These are phyloP conservation scores for Dolichomitus sp. DNA, from an alignment of 2,888 invertebrate genomes.

Conservation along the genomic window DNA sequence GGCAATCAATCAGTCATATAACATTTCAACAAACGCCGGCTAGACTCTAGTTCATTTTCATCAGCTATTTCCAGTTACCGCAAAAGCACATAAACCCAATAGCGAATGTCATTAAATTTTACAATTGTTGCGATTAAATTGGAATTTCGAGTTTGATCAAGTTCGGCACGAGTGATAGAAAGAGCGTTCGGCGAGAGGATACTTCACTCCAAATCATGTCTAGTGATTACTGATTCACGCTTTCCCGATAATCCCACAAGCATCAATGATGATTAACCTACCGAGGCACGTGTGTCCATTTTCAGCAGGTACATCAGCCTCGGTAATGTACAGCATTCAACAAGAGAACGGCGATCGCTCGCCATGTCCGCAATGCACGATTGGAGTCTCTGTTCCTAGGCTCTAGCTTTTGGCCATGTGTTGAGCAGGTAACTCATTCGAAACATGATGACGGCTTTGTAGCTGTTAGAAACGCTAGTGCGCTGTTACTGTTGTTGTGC, in stretches of 20 bases:
- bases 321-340: constrained; percentile 3
- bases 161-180: background rate
- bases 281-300: constrained; percentile 16
- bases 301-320: constrained; percentile 1
- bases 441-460: background rate
- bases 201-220: background rate
- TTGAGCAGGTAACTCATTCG: constrained; percentile 20
- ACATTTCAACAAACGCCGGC: background rate
- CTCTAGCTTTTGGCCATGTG: constrained; percentile 2
- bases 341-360: background rate
- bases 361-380: background rate
- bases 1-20: background rate
- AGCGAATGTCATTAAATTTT: background rate
- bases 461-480: constrained; percentile 7
- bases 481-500: constrained; percentile 24
- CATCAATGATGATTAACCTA: constrained; percentile 25
- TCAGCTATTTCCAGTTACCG: background rate
- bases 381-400: background rate
- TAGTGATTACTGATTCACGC: constrained; percentile 17
- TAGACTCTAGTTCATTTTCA: background rate
- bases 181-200: background rate
- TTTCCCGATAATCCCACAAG: constrained; percentile 11
- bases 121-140: background rate
- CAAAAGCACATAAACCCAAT: background rate
- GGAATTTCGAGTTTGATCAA: background rate